Evolutionary conservation across 2,797 vertebrate species (phyloP).

Genomic region (Aulostomus chinensis): DNA sequence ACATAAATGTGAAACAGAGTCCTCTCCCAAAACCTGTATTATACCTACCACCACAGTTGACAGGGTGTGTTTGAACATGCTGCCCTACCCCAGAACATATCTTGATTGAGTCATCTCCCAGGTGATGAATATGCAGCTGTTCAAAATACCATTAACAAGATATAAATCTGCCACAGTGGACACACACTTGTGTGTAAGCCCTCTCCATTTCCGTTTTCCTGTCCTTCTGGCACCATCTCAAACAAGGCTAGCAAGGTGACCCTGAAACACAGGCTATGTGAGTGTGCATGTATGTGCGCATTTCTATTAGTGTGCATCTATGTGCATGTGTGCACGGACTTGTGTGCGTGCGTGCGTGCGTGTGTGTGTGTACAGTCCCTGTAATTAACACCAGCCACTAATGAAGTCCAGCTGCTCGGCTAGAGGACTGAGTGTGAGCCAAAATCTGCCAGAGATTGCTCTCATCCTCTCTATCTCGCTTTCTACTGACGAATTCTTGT

Average conservation of each 20-base stretch:
- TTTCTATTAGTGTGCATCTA: constrained; percentile 16
- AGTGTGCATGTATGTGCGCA: constrained; percentile 9
- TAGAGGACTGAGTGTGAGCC: constrained; percentile 86
- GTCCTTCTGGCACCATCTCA: constrained; percentile 64
- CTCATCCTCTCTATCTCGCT: constrained; percentile 52
- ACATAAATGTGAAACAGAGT: too few relatives aligned
- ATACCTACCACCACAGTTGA: too few relatives aligned
- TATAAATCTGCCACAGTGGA: too few relatives aligned
- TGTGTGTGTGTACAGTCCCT: constrained; percentile 64
- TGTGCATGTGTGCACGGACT: not conserved
- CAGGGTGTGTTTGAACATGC: too few relatives aligned
- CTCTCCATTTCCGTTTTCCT: constrained; percentile 37
- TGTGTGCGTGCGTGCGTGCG: constrained; percentile 18
- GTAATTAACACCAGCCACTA: constrained; percentile 96
- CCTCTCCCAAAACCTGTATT: too few relatives aligned
- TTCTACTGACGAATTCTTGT: constrained; percentile 31
- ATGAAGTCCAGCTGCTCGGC: constrained; percentile 98
- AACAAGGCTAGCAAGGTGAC: constrained; percentile 74
- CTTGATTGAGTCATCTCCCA: constrained; percentile 13
- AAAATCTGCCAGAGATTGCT: constrained; percentile 73
- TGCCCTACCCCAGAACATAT: too few relatives aligned
- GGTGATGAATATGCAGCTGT: constrained; percentile 29
- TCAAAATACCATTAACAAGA: too few relatives aligned
- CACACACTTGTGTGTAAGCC: too few relatives aligned
- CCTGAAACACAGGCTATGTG: constrained; percentile 64